Conservation (phyloP, 92 coral and sea anemone genomes). For the Porites divaricata region DNA sequence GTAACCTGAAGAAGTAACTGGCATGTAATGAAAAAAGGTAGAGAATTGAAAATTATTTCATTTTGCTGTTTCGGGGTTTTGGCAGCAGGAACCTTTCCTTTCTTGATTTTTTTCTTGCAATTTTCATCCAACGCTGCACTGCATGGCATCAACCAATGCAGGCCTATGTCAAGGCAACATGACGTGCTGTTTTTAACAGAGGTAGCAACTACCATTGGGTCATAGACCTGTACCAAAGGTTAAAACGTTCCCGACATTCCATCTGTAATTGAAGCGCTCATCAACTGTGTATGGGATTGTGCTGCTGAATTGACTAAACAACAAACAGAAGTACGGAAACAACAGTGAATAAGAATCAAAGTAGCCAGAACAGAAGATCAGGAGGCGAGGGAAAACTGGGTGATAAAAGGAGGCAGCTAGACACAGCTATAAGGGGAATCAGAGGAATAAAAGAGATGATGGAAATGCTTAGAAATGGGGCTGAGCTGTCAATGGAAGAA, state of each 20-base stretch:
- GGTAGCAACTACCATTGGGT: constrained; percentile 61
- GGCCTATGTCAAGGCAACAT: constrained; percentile 69
- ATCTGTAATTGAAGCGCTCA: constrained; percentile 16
- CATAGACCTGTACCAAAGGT: constrained; percentile 37
- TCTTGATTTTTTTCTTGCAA: not conserved
- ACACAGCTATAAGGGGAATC: constrained; percentile 44
- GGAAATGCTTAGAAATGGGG: not conserved
- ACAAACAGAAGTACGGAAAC: not conserved
- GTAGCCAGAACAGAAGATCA: constrained; percentile 58
- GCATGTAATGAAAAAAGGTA: no score
- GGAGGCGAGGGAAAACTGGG: constrained; percentile 48
- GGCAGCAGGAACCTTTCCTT: not conserved
- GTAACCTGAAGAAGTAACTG: no score
- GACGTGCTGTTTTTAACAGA: constrained; percentile 57
- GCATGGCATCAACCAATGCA: constrained; percentile 43
- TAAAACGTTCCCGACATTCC: constrained; percentile 43
- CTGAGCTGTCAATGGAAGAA: constrained; percentile 4
- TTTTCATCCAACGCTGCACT: constrained; percentile 36
- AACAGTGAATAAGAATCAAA: constrained; percentile 15
- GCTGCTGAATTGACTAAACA: constrained; percentile 4
- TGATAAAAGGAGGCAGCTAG: constrained; percentile 30
- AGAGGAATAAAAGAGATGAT: constrained; percentile 2
- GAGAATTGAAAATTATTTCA: not conserved
- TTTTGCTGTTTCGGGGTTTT: constrained; percentile 9
- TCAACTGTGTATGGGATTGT: constrained; percentile 15